phyloP scores from a whole-genome alignment of 2,888 invertebrate species.

The Sericinus montela region DNA sequence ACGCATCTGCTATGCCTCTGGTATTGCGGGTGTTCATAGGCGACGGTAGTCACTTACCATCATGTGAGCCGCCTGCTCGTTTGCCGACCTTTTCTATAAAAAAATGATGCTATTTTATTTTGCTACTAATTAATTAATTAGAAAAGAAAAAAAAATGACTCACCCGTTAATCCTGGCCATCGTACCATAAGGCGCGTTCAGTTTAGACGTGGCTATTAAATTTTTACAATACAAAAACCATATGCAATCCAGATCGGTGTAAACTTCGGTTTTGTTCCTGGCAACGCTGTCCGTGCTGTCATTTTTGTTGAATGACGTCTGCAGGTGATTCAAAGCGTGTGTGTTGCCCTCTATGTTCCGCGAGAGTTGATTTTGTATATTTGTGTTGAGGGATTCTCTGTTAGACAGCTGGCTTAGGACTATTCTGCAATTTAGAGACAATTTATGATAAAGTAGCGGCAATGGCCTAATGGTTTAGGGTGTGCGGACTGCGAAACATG shows the following conservation, averaged over 20 bases:
- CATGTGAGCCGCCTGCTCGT: too few species aligned
- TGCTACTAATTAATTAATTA: too few species aligned
- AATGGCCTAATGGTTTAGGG: too few species aligned
- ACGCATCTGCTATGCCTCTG: too few species aligned
- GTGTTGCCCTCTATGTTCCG: conserved; percentile 58
- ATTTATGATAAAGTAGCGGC: too few species aligned
- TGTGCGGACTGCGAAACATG: too few species aligned
- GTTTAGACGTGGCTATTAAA: conserved; percentile 70
- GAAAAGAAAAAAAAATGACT: conserved; percentile 20
- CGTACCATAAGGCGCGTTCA: conserved; percentile 75
- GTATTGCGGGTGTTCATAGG: too few species aligned
- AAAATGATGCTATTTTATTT: too few species aligned
- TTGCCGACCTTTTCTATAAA: too few species aligned
- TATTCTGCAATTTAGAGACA: conserved; percentile 46
- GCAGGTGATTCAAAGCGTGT: conserved; percentile 56
- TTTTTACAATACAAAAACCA: conserved; percentile 80
- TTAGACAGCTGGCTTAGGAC: conserved; percentile 51
- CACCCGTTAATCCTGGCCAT: conserved; percentile 81
- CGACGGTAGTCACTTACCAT: too few species aligned
- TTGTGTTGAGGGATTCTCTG: conserved; percentile 37
- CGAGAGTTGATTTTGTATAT: conserved; percentile 50
- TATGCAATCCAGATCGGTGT: conserved; percentile 76
- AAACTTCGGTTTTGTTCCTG: conserved; percentile 33
- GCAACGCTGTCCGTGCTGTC: conserved; percentile 34
- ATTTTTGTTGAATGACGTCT: conserved; percentile 42